Evolutionary conservation across 2,113 vertebrate genomes (phyloP), one percentile per base, ranked within the genome.

Genomic region (Perca schrenkii): DNA sequence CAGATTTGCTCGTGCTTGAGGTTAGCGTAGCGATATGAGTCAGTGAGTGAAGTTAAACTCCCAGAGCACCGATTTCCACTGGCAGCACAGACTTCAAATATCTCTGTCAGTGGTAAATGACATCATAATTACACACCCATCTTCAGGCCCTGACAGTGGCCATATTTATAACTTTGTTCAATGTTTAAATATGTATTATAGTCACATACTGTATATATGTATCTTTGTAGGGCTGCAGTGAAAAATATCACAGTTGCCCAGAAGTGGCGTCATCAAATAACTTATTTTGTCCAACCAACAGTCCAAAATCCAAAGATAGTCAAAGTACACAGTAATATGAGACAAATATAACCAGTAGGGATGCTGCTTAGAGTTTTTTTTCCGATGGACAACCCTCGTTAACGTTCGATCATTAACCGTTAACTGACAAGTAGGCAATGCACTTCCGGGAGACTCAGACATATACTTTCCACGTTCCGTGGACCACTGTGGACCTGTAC

Each of bases 1-100:
- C 86, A 79, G 77, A 88, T 89, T 88, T 91, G 79, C 90, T 89
- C 83, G 83, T 90, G 90, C 93, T 93, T 91, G 88, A 90, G 90
- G 85, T 90, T 91, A 72, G 74, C 21, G 52, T 70, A 69, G 82
- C 6, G 71, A 88, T 90, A 74, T 50, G 28, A 92, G 82, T 82
- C 83, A 78, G 70, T 72, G 69, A 82, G 62, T 79, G 64, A 85
- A 91, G 86, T 89, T 82, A 52, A 83, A 81, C 56, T 83, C 64
- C 63, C 61, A 84, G 75, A 84, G 19, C 65, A 69, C 77, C 47
- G 28, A 85, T 92, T 90, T 90, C 84, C 84, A 76, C 80, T 79
- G 82, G 84, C 84, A 79, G 77, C 79, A 74, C 83, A 74, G 70
- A 78, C 86, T 90, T 91, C 75, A 91, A 63, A 89, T 77, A 53